A percentile compares a stretch with the other conserved stretches of the same genome.
Conservation (phyloP, 2,888 invertebrate genomes). For the Xanthia icteritia region DNA sequence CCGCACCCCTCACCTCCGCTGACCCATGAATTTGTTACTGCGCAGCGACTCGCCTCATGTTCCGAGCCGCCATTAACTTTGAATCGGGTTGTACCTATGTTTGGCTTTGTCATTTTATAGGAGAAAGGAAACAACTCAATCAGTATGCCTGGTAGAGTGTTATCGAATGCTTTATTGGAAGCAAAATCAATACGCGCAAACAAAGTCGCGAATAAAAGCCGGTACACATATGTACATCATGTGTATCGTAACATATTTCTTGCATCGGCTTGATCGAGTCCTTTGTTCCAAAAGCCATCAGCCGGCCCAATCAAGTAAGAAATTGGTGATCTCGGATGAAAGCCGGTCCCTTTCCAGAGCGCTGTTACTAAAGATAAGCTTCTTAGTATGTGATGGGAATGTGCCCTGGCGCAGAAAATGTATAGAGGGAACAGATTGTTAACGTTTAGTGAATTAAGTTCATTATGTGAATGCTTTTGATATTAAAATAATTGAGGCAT, state of each 20-base stretch:
- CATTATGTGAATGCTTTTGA: constrained; percentile 27
- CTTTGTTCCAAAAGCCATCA: constrained; percentile 88
- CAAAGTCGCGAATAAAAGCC: constrained; percentile 21
- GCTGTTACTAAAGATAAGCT: constrained; percentile 84
- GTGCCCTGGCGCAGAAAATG: constrained; percentile 78
- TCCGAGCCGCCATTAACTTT: too few species aligned
- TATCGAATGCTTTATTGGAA: constrained; percentile 15
- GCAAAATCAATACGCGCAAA: constrained; percentile 11
- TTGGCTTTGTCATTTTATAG: background rate
- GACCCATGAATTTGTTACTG: too few species aligned
- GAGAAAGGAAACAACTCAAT: constrained; percentile 30
- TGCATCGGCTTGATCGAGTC: constrained; percentile 73
- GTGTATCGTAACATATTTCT: constrained; percentile 65
- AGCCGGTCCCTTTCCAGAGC: constrained; percentile 73
- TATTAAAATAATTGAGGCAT: constrained; percentile 20
- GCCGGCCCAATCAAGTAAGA: constrained; percentile 88
- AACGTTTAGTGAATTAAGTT: constrained; percentile 57
- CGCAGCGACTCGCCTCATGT: too few species aligned
- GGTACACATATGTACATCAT: constrained; percentile 9
- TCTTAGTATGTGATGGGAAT: constrained; percentile 82
- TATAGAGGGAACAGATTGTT: constrained; percentile 69
- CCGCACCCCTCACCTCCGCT: too few species aligned
- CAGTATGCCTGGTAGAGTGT: constrained; percentile 16
- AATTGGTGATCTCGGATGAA: constrained; percentile 85
- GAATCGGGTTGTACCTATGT: background rate